Conservation (phyloP, 2,888 invertebrate species). For the Sarcophaga variegata region DNA sequence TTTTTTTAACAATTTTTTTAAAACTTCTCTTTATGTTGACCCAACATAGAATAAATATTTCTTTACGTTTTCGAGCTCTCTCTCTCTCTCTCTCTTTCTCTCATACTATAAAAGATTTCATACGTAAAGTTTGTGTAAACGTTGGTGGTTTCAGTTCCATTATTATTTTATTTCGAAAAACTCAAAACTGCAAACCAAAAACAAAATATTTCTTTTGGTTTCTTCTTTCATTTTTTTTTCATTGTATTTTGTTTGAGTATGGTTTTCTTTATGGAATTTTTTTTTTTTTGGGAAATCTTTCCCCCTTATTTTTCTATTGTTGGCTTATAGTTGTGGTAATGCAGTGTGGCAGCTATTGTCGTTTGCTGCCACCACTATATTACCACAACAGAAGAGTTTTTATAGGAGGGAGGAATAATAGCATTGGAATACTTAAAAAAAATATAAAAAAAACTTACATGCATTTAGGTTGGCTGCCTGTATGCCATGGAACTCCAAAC, state of each 20-base stretch:
- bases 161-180: neutral
- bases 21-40: neutral
- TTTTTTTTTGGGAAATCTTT: neutral
- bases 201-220: conserved; percentile 33
- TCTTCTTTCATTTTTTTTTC: neutral
- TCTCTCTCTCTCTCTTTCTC: neutral
- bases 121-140: neutral
- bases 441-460: conserved; percentile 75
- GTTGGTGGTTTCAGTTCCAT: neutral
- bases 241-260: neutral
- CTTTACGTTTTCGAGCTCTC: neutral
- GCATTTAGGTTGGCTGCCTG: conserved; percentile 84
- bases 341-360: conserved; percentile 14
- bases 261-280: neutral
- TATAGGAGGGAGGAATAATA: neutral
- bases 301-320: neutral
- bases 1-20: neutral
- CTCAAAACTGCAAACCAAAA: neutral
- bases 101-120: neutral
- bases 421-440: conserved; percentile 26
- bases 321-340: conserved; percentile 17
- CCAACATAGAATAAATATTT: conserved; percentile 9
- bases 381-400: neutral
- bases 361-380: neutral
- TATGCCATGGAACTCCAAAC: conserved; percentile 91